phyloP scores from a whole-genome alignment of 2,888 invertebrate species.

The Molanna angustata region DNA sequence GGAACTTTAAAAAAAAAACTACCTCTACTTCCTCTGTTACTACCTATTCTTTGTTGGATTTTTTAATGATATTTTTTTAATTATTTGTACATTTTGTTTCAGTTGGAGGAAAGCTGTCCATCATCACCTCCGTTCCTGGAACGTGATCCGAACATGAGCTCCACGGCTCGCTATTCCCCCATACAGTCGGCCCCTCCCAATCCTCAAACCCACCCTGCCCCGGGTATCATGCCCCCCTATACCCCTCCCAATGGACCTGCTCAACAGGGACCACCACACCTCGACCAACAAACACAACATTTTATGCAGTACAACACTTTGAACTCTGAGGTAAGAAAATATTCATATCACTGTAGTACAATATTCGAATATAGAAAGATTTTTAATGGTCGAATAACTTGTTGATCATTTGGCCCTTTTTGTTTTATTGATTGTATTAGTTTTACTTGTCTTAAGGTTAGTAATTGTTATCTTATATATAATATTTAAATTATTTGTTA shows the following conservation, averaged over 20 bases:
- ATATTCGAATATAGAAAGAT: too few relatives aligned
- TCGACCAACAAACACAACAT: background rate
- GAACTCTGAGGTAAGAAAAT: background rate
- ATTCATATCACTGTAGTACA: too few relatives aligned
- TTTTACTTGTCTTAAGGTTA: too few relatives aligned
- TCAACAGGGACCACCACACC: background rate
- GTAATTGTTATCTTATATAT: too few relatives aligned
- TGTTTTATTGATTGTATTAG: too few relatives aligned
- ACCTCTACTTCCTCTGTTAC: background rate
- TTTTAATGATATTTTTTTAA: background rate
- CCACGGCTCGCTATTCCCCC: conserved; percentile 60
- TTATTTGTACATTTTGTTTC: background rate
- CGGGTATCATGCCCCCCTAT: conserved; percentile 12
- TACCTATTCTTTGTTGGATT: background rate
- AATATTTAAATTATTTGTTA: too few relatives aligned
- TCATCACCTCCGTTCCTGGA: conserved; percentile 30
- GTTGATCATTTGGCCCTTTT: too few relatives aligned
- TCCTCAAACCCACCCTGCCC: conserved; percentile 46
- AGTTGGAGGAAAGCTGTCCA: conserved; percentile 30
- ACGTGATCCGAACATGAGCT: conserved; percentile 49
- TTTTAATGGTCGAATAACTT: too few relatives aligned
- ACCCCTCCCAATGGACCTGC: background rate
- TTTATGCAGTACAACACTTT: conserved; percentile 2
- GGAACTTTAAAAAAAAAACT: background rate
- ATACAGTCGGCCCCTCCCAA: conserved; percentile 46